Conservation (phyloP, 1,140 invertebrate genomes). For the Lamellibrachia luymesi region DNA sequence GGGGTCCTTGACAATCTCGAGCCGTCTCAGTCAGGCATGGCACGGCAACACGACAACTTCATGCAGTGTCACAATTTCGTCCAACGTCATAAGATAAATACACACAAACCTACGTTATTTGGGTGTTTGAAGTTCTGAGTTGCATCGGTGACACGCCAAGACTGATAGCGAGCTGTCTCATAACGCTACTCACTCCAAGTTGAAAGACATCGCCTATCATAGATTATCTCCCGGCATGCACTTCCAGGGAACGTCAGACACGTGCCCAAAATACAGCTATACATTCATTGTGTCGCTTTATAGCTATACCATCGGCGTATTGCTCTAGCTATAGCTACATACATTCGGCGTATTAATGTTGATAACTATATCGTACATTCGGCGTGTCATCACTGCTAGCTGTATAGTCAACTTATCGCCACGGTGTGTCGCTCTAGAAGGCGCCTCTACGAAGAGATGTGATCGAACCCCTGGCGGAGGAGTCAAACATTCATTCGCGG, state of each 20-base stretch:
- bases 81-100: neutral
- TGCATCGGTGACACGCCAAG: neutral
- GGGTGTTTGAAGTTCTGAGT: neutral
- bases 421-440: neutral
- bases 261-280: neutral
- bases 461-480: no score
- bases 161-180: neutral
- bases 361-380: neutral
- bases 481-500: no score
- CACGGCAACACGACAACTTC: neutral
- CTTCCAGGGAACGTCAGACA: neutral
- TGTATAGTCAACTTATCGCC: neutral
- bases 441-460: no score
- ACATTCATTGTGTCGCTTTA: neutral
- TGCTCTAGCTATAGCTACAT: neutral
- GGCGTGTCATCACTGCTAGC: neutral
- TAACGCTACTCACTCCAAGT: neutral
- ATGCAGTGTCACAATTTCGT: neutral
- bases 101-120: neutral
- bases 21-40: no score
- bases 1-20: no score
- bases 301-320: neutral
- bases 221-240: neutral
- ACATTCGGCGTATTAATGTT: neutral
- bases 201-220: neutral